phyloP scores from a whole-genome alignment of 2,888 invertebrate species.

The Acronicta leporina region DNA sequence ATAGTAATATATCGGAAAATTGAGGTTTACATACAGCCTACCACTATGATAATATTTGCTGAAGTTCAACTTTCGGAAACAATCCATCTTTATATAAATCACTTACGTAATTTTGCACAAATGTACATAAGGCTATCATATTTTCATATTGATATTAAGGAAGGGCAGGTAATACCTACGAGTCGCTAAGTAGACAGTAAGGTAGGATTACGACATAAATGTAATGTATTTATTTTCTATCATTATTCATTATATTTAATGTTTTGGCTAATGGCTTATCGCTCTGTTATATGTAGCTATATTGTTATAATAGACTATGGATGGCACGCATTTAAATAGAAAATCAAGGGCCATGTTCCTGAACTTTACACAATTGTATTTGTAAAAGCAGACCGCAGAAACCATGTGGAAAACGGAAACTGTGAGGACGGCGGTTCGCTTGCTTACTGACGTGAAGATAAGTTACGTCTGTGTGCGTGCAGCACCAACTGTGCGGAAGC shows the following conservation, averaged over 20 bases:
- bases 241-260: too few relatives aligned
- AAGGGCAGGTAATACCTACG: conserved; percentile 24
- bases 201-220: not conserved
- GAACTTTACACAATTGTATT: conserved; percentile 34
- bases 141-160: conserved; percentile 23
- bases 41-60: conserved; percentile 41
- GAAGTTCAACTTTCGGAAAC: conserved; percentile 36
- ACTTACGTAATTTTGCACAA: conserved; percentile 42
- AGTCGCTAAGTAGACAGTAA: not conserved
- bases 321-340: conserved; percentile 31
- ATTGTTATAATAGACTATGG: not conserved
- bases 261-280: too few relatives aligned
- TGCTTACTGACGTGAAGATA: conserved; percentile 33
- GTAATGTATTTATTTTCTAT: too few relatives aligned
- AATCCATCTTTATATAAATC: conserved; percentile 53
- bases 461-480: conserved; percentile 24
- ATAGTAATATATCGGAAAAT: conserved; percentile 13
- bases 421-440: conserved; percentile 30
- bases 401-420: conserved; percentile 61
- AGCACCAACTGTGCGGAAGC: conserved; percentile 56
- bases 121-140: conserved; percentile 33
- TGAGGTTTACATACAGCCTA: not conserved
- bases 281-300: too few relatives aligned
- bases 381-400: conserved; percentile 53
- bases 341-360: conserved; percentile 30